Conservation (phyloP, 1,140 invertebrate species). For the Myzus persicae region DNA sequence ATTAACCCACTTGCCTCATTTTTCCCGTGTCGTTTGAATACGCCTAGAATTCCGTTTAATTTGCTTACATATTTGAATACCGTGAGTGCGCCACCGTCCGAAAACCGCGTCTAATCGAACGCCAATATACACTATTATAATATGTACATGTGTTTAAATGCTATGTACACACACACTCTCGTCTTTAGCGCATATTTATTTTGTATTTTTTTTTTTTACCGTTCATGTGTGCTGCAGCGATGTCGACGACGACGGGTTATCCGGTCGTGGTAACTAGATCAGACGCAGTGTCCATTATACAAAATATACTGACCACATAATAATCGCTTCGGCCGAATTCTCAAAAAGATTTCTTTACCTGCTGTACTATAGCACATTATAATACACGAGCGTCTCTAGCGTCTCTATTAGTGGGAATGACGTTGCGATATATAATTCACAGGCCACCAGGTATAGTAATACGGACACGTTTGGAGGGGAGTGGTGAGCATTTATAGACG, state of each 20-base stretch:
- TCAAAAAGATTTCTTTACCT: not conserved
- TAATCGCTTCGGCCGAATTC: not conserved
- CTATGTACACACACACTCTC: not conserved
- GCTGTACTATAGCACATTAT: no score
- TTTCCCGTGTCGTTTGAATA: not conserved
- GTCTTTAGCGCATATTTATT: not conserved
- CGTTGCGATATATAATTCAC: not conserved
- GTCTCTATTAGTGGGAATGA: conserved; percentile 6
- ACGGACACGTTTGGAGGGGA: not conserved
- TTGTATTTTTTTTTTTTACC: not conserved
- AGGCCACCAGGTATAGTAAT: not conserved
- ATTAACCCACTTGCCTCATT: conserved; percentile 47
- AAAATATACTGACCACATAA: not conserved
- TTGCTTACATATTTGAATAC: not conserved
- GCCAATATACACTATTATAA: not conserved
- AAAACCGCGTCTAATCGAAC: not conserved
- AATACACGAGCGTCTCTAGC: not conserved
- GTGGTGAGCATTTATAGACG: not conserved
- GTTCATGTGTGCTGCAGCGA: not conserved
- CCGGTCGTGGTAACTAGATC: not conserved
- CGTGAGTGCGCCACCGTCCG: not conserved
- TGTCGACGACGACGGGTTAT: not conserved
- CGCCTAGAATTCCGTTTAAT: not conserved
- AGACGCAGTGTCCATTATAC: not conserved
- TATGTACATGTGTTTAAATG: not conserved